Percentiles rank a stretch among this genome's conserved stretches.
Conservation (phyloP, 2,888 invertebrate species). For the Eulithis prunata region DNA sequence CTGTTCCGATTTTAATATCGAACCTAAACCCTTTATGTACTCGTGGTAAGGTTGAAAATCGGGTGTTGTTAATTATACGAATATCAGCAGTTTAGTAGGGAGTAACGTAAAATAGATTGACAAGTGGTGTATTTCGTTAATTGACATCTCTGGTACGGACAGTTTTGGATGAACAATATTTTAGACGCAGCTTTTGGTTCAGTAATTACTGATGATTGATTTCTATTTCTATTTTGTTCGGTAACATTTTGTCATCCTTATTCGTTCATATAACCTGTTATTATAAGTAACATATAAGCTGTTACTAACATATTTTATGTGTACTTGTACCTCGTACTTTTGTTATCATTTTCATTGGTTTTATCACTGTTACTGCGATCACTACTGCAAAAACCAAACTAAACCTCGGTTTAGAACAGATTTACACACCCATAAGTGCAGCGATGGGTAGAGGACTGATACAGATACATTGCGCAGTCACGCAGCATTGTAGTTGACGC, state of each 20-base stretch:
- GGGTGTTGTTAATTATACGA: constrained; percentile 15
- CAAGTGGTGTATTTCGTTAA: constrained; percentile 35
- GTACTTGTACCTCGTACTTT: too few relatives aligned
- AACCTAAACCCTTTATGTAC: constrained; percentile 16
- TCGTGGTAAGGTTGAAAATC: constrained; percentile 30
- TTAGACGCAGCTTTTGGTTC: constrained; percentile 11
- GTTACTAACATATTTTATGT: too few relatives aligned
- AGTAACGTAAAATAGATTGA: constrained; percentile 34
- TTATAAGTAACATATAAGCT: too few relatives aligned
- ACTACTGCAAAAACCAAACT: too few relatives aligned
- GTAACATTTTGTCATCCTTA: not conserved
- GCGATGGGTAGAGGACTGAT: too few relatives aligned
- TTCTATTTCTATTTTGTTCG: not conserved
- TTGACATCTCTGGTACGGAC: constrained; percentile 32
- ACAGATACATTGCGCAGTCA: too few relatives aligned
- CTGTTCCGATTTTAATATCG: not conserved
- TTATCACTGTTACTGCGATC: too few relatives aligned
- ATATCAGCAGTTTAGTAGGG: constrained; percentile 17
- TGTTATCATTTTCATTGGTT: too few relatives aligned
- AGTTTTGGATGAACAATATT: constrained; percentile 27
- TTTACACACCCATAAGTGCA: too few relatives aligned
- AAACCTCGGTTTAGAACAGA: too few relatives aligned
- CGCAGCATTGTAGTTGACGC: too few relatives aligned
- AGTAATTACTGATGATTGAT: constrained; percentile 11
- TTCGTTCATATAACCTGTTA: too few relatives aligned